These are phyloP conservation scores for Ophion obscuratus DNA, from an alignment of 2,888 invertebrate species.

Conservation along the genomic window DNA sequence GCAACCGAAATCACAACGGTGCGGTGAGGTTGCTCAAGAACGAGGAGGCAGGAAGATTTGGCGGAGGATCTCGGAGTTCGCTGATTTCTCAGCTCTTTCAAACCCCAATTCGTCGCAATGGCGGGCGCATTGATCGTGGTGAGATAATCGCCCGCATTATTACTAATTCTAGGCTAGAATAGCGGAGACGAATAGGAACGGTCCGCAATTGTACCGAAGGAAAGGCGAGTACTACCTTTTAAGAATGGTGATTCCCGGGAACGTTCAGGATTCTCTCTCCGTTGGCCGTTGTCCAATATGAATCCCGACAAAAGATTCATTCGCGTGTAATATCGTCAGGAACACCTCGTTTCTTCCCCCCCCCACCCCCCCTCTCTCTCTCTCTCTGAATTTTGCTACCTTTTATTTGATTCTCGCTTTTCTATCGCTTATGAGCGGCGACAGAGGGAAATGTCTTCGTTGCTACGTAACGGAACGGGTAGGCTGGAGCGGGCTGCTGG, in stretches of 20 bases:
- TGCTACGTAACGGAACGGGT: constrained; percentile 3
- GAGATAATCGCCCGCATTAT: constrained; percentile 33
- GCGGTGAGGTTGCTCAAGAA: not conserved
- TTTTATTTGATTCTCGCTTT: constrained; percentile 33
- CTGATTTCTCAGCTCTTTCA: not conserved
- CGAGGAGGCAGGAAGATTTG: not conserved
- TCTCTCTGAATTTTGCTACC: constrained; percentile 14
- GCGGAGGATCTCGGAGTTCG: not conserved
- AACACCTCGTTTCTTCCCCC: constrained; percentile 43
- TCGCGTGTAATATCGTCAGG: constrained; percentile 63
- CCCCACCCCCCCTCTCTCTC: not conserved
- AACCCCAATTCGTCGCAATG: constrained; percentile 7
- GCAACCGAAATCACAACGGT: not conserved
- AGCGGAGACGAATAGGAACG: not conserved
- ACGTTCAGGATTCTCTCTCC: constrained; percentile 33
- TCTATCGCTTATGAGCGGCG: constrained; percentile 40
- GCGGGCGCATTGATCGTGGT: constrained; percentile 9
- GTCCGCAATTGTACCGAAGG: not conserved
- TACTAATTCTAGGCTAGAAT: not conserved
- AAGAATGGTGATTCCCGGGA: constrained; percentile 52
- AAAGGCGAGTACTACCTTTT: not conserved
- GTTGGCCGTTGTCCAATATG: constrained; percentile 61
- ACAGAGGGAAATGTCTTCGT: constrained; percentile 6
- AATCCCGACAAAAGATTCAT: constrained; percentile 63
- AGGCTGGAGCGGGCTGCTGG: not conserved